Percentiles rank a stretch among this genome's conserved stretches.
Conservation (phyloP, 1,140 invertebrate species). For the Cylas formicarius region DNA sequence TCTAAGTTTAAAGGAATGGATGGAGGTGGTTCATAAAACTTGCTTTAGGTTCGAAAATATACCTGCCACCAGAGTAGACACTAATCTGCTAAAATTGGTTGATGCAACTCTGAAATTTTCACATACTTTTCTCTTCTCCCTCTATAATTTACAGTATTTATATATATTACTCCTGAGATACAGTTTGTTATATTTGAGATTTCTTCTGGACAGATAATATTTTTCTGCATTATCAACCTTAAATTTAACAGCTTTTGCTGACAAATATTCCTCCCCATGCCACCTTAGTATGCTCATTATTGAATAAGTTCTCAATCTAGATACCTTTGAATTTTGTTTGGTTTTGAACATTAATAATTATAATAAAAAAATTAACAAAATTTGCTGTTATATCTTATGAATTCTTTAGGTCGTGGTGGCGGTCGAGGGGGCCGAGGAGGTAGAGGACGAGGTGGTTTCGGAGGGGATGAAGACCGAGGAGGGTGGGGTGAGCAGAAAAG, state of each 20-base stretch:
- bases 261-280: background rate
- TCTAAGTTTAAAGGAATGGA: too few relatives aligned
- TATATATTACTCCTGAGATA: too few relatives aligned
- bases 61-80: too few relatives aligned
- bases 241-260: background rate
- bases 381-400: background rate
- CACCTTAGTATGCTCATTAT: background rate
- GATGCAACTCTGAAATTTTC: too few relatives aligned
- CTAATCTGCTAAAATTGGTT: too few relatives aligned
- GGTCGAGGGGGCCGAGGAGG: too few relatives aligned
- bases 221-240: background rate
- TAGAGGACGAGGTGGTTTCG: constrained; percentile 12
- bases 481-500: constrained; percentile 10
- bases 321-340: too few relatives aligned
- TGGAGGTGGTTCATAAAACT: too few relatives aligned
- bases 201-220: background rate
- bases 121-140: too few relatives aligned
- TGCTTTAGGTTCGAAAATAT: too few relatives aligned
- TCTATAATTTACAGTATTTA: too few relatives aligned
- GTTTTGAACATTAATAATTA: constrained; percentile 7
- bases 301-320: too few relatives aligned
- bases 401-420: constrained; percentile 11
- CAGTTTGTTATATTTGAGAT: background rate
- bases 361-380: background rate
- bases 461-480: constrained; percentile 21